Percentiles rank a stretch among this genome's conserved stretches.
These are phyloP conservation scores for Paraplagusia blochii DNA, from an alignment of 2,113 vertebrate species.

Conservation along the genomic window DNA sequence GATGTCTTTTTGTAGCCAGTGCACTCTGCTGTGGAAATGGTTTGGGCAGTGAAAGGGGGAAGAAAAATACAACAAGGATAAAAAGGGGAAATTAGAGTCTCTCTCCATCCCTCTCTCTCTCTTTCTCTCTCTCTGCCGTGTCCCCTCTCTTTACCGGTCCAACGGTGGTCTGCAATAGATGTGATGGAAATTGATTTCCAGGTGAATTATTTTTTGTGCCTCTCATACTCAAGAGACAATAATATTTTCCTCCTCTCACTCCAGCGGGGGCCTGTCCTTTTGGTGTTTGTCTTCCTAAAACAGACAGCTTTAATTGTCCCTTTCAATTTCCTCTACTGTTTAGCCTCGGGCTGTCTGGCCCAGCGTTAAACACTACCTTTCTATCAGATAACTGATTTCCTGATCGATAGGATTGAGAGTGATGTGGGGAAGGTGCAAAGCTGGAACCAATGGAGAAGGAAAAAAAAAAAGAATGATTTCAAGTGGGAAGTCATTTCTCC, in stretches of 20 bases:
- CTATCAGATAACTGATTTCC: constrained; percentile 56
- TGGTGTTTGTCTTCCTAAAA: constrained; percentile 19
- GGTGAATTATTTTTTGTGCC: constrained; percentile 67
- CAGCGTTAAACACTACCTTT: constrained; percentile 39
- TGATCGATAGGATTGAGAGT: constrained; percentile 54
- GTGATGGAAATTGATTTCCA: constrained; percentile 76
- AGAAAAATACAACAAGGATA: constrained; percentile 44
- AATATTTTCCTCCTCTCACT: constrained; percentile 6
- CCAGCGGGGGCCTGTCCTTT: constrained; percentile 26
- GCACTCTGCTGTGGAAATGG: constrained; percentile 60
- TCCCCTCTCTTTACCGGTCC: constrained; percentile 44
- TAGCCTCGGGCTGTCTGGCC: constrained; percentile 33
- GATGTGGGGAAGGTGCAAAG: constrained; percentile 41
- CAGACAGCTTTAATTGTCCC: constrained; percentile 60
- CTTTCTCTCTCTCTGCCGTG: constrained; percentile 47
- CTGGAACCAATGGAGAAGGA: constrained; percentile 21
- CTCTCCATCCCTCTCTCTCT: constrained; percentile 39
- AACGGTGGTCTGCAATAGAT: constrained; percentile 58
- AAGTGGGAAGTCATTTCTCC: constrained; percentile 31
- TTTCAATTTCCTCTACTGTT: constrained; percentile 52
- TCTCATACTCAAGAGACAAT: constrained; percentile 44
- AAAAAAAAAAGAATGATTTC: constrained; percentile 13
- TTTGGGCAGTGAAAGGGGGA: constrained; percentile 43
- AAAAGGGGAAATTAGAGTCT: constrained; percentile 53
- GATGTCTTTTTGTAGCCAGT: constrained; percentile 57